Conservation (phyloP, 2,113 vertebrate species). For the Macquaria australasica region DNA sequence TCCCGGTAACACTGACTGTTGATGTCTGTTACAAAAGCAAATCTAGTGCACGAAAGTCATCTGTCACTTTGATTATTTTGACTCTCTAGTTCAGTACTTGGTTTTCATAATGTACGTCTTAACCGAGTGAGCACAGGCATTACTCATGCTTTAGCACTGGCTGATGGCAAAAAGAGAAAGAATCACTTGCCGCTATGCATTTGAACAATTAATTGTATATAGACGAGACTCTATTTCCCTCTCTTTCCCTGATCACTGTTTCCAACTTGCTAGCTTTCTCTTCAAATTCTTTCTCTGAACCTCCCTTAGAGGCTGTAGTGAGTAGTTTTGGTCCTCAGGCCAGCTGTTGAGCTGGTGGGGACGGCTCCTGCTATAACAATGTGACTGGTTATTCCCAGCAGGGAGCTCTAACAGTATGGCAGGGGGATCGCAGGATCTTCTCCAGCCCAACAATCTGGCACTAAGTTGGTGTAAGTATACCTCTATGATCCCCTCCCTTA, state of each 20-base stretch:
- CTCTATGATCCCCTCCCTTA: slow-evolving; percentile 70
- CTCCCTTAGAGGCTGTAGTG: slow-evolving; percentile 67
- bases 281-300: slow-evolving; percentile 61
- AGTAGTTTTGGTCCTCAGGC: slow-evolving; percentile 67
- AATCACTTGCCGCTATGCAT: slow-evolving; percentile 30
- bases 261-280: slow-evolving; percentile 63
- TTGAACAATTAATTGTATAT: slow-evolving; percentile 20
- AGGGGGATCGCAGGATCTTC: slow-evolving; percentile 88
- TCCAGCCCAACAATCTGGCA: slow-evolving; percentile 90
- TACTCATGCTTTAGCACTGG: slow-evolving; percentile 41
- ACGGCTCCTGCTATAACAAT: slow-evolving; percentile 81
- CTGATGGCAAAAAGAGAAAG: slow-evolving; percentile 41
- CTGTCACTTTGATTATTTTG: slow-evolving; percentile 33
- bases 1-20: slow-evolving; percentile 44
- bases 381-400: slow-evolving; percentile 89
- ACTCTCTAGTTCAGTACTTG: neutral
- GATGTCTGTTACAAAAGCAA: slow-evolving; percentile 23
- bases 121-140: slow-evolving; percentile 6
- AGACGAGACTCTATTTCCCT: slow-evolving; percentile 39
- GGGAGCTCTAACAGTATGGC: slow-evolving; percentile 86
- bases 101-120: neutral
- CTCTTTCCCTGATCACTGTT: slow-evolving; percentile 52
- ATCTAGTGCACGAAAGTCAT: slow-evolving; percentile 27
- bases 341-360: slow-evolving; percentile 64
- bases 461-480: slow-evolving; percentile 90